These are phyloP conservation scores for Rhegmatorhina hoffmannsi DNA, from an alignment of 2,113 vertebrate genomes.

Conservation along the genomic window DNA sequence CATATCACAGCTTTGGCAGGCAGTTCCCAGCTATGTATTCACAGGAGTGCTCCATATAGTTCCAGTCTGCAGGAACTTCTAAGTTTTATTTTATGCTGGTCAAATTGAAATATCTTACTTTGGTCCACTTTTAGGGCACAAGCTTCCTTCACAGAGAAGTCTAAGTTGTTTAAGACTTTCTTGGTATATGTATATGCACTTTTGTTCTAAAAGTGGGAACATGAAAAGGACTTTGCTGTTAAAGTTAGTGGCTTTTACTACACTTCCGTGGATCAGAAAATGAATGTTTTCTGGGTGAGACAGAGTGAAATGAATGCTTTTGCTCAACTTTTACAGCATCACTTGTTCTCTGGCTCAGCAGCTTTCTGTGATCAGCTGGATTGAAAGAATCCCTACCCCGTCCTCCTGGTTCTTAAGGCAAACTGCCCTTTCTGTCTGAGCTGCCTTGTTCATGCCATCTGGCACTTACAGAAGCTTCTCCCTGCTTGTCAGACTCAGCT, in stretches of 20 bases:
- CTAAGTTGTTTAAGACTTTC: neutral
- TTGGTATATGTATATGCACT: rapidly evolving
- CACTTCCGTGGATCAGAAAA: neutral
- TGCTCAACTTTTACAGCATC: neutral
- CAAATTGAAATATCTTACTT: neutral
- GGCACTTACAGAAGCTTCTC: neutral
- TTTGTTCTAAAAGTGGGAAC: neutral
- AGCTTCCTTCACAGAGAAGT: neutral
- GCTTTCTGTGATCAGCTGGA: neutral
- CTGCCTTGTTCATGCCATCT: neutral
- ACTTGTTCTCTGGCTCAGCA: neutral
- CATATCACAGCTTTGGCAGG: neutral
- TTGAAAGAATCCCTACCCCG: neutral
- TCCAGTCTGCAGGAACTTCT: neutral
- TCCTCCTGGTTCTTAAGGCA: neutral
- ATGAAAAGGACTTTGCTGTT: neutral
- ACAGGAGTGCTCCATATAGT: neutral
- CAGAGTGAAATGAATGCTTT: neutral
- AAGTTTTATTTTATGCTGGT: neutral
- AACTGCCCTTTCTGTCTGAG: neutral
- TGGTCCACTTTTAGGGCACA: neutral
- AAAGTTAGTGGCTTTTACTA: neutral
- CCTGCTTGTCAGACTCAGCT: neutral
- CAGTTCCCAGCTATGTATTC: neutral
- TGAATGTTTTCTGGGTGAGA: neutral